Conservation (phyloP, 2,797 vertebrate genomes). For the Phoxinus dragarum region DNA sequence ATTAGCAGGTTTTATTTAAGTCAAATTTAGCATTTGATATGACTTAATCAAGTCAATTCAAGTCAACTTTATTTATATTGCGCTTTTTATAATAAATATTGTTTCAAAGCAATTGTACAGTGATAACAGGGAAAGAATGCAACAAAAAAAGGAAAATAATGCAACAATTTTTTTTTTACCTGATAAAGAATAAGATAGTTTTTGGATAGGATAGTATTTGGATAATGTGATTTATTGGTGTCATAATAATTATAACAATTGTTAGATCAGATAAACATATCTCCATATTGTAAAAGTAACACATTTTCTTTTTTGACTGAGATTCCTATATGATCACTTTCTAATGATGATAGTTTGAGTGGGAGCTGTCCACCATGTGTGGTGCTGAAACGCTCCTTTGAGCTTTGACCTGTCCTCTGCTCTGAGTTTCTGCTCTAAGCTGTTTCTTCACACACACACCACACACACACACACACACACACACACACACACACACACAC, state of each 20-base stretch:
- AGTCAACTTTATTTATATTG: no score
- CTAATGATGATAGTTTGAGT: background rate
- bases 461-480: background rate
- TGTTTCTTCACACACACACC: background rate
- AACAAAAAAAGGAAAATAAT: no score
- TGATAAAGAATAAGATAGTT: background rate
- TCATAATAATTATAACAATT: background rate
- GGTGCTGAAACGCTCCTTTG: conserved; percentile 32
- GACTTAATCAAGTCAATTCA: background rate
- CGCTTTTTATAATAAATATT: no score
- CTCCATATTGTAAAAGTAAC: background rate
- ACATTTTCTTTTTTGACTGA: background rate
- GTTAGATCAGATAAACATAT: background rate
- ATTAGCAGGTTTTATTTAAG: background rate
- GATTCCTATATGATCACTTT: conserved; percentile 11
- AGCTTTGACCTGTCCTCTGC: background rate
- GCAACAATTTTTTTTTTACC: no score
- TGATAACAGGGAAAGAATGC: no score
- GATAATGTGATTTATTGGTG: background rate
- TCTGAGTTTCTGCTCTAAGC: background rate
- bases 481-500: conserved; percentile 18
- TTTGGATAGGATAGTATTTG: background rate
- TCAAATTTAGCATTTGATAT: background rate
- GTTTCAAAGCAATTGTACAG: no score
- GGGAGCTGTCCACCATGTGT: conserved; percentile 13